These are phyloP conservation scores for Drosophila algonquin DNA, from an alignment of 2,888 invertebrate species.

Conservation along the genomic window DNA sequence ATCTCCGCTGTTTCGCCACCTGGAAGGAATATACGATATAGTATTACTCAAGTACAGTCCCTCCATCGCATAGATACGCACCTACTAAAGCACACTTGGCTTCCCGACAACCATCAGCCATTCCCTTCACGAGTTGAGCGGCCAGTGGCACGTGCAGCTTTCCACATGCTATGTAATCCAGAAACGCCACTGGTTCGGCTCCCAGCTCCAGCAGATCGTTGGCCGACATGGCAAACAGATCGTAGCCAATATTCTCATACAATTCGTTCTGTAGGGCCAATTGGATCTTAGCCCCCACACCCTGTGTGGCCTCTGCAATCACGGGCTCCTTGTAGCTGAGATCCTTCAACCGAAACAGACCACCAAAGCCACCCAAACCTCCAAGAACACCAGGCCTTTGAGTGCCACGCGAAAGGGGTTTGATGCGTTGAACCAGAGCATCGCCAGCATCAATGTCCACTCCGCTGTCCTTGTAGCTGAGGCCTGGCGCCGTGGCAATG, in stretches of 20 bases:
- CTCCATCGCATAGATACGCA: constrained; percentile 81
- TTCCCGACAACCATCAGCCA: constrained; percentile 93
- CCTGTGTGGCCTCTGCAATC: constrained; percentile 96
- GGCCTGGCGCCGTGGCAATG: constrained; percentile 60
- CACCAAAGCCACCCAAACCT: constrained; percentile 96
- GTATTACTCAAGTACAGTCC: no score
- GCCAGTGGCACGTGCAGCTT: constrained; percentile 91
- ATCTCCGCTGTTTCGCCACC: constrained; percentile 98
- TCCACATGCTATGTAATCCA: constrained; percentile 98
- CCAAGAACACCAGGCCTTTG: constrained; percentile 91
- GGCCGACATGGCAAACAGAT: constrained; percentile 98
- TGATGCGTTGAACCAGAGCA: constrained; percentile 91
- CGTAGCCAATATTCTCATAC: constrained; percentile 95
- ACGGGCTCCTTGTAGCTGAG: constrained; percentile 90
- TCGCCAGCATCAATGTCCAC: constrained; percentile 98
- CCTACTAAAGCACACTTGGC: constrained; percentile 95
- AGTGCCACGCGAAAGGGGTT: constrained; percentile 92
- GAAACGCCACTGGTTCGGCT: constrained; percentile 97
- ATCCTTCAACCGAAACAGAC: constrained; percentile 93
- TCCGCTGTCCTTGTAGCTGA: constrained; percentile 95
- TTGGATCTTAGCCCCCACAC: constrained; percentile 98
- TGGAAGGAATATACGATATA: constrained; percentile 32
- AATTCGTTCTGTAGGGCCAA: constrained; percentile 91
- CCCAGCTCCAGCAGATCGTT: constrained; percentile 98
- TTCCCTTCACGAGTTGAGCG: constrained; percentile 91